Percentiles rank a stretch among this genome's conserved stretches.
phyloP scores from a whole-genome alignment of 2,113 vertebrate genomes.

The Notarius quadriscutis region DNA sequence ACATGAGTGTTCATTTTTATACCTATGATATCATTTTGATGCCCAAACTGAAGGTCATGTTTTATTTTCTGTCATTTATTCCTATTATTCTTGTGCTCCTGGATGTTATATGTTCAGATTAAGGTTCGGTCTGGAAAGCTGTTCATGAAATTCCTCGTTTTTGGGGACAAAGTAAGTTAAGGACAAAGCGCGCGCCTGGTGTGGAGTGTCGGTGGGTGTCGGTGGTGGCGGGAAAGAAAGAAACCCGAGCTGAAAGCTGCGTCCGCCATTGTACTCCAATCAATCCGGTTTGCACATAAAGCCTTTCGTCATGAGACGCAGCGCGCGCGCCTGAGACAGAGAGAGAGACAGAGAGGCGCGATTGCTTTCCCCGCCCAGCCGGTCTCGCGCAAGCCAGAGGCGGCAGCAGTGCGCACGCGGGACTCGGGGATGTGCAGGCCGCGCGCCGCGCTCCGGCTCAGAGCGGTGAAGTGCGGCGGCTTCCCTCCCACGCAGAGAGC shows the following conservation, averaged over 20 bases:
- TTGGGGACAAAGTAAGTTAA: not conserved
- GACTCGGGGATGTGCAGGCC: constrained; percentile 72
- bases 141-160: not conserved
- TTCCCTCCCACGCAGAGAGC: constrained; percentile 45
- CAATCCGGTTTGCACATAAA: constrained; percentile 59
- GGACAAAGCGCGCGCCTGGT: no score
- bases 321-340: not conserved
- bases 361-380: constrained; percentile 47
- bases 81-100: no score
- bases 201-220: no score
- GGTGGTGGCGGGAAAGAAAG: not conserved
- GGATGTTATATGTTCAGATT: no score
- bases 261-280: constrained; percentile 44
- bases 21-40: not conserved
- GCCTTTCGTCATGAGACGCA: constrained; percentile 58
- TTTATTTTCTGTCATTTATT: not conserved
- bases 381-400: constrained; percentile 61
- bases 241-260: not conserved
- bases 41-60: not conserved
- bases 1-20: not conserved
- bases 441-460: constrained; percentile 49
- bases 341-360: constrained; percentile 7
- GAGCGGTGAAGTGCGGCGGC: constrained; percentile 61
- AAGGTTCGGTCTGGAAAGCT: no score
- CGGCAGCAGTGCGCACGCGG: constrained; percentile 68